A percentile compares a stretch with the other conserved stretches of the same genome.
These are phyloP conservation scores for Cyaniris semiargus DNA, from an alignment of 2,888 invertebrate genomes.

Conservation along the genomic window DNA sequence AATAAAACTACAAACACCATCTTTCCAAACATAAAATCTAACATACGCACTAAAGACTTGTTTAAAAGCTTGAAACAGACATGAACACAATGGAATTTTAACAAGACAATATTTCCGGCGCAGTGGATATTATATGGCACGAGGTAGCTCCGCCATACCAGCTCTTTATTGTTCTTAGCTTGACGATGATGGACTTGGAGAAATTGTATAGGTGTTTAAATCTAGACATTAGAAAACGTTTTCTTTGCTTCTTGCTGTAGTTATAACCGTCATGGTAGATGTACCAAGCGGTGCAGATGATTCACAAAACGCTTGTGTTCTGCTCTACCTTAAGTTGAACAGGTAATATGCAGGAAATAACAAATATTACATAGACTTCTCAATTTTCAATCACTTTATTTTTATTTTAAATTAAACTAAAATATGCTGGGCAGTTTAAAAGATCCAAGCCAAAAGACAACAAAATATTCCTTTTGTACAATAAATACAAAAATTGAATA, in stretches of 20 bases:
- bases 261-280: not conserved
- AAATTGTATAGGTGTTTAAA: constrained; percentile 13
- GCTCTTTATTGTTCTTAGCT: not conserved
- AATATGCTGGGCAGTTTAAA: no score
- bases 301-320: no score
- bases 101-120: constrained; percentile 9
- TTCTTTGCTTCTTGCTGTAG: not conserved
- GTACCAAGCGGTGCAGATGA: not conserved
- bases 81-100: not conserved
- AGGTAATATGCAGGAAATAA: no score
- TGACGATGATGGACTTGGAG: not conserved
- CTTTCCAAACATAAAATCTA: not conserved
- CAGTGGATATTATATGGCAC: constrained; percentile 16
- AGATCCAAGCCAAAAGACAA: no score
- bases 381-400: no score
- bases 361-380: no score
- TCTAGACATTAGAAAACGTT: constrained; percentile 15
- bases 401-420: no score
- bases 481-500: no score
- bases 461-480: no score
- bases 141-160: not conserved
- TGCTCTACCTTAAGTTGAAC: no score
- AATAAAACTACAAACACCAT: not conserved
- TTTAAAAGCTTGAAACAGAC: not conserved
- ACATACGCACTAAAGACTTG: not conserved